Conservation (phyloP, 2,113 vertebrate species). For the Rallus limicola region DNA sequence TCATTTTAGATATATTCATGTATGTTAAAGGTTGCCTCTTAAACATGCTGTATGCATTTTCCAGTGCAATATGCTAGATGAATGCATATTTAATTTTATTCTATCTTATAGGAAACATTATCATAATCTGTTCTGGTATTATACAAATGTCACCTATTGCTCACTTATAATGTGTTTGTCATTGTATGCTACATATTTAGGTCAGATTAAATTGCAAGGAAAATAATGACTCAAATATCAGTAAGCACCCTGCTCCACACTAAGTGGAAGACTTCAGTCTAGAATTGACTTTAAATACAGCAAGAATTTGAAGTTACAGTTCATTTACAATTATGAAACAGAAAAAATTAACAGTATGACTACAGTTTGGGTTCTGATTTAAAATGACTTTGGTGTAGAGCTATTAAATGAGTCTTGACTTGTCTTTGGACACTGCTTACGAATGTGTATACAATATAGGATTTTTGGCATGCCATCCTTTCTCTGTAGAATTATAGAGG, state of each 20-base stretch:
- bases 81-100: conserved; percentile 6
- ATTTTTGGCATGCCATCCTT: background rate
- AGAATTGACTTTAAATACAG: background rate
- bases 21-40: conserved; percentile 19
- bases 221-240: conserved; percentile 6
- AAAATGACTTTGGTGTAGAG: background rate
- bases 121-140: background rate
- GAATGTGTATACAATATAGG: background rate
- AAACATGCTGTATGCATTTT: background rate
- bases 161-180: conserved; percentile 51
- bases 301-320: background rate
- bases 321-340: background rate
- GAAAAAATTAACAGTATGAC: background rate
- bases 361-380: background rate
- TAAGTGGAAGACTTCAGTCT: background rate
- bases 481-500: background rate
- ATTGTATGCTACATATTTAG: conserved; percentile 8
- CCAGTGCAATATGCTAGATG: background rate
- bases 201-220: conserved; percentile 3
- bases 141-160: conserved; percentile 38
- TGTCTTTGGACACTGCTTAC: background rate
- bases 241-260: background rate
- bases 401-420: background rate
- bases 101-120: no score
- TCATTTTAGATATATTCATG: background rate